Percentiles rank a stretch among this genome's conserved stretches.
Evolutionary conservation across 2,888 invertebrate genomes (phyloP).

Genomic region (Agonopterix arenella): DNA sequence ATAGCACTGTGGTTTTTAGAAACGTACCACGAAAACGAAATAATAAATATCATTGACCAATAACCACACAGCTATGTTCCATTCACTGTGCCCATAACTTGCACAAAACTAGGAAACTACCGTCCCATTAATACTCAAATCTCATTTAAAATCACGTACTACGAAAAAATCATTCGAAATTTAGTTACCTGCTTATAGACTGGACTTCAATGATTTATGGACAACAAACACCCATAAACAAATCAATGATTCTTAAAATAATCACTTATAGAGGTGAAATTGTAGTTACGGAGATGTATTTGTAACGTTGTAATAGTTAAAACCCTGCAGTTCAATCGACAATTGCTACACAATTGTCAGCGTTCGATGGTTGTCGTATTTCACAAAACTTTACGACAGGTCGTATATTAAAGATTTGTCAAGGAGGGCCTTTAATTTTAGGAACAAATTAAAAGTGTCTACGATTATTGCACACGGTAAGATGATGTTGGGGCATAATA

Average conservation of each 20-base stretch:
- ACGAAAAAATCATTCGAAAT: conserved; percentile 34
- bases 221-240: not conserved
- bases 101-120: conserved; percentile 20
- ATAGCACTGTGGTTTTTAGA: too few species aligned
- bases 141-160: conserved; percentile 61
- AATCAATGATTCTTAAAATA: conserved; percentile 4
- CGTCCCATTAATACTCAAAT: conserved; percentile 40
- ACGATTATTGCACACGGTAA: too few species aligned
- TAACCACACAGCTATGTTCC: too few species aligned
- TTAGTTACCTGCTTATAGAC: conserved; percentile 38
- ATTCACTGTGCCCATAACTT: conserved; percentile 5
- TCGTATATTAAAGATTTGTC: conserved; percentile 47
- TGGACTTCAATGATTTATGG: conserved; percentile 8
- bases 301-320: conserved; percentile 19
- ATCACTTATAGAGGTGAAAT: conserved; percentile 12
- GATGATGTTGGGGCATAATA: too few species aligned
- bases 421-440: conserved; percentile 25
- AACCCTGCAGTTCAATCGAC: conserved; percentile 44
- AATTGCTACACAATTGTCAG: conserved; percentile 54
- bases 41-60: too few species aligned
- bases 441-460: conserved; percentile 26
- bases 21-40: too few species aligned
- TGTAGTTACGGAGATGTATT: conserved; percentile 6
- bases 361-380: conserved; percentile 42
- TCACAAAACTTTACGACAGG: conserved; percentile 56